Conservation (phyloP, 92 coral and sea anemone species). For the Bergia puertoricense region DNA sequence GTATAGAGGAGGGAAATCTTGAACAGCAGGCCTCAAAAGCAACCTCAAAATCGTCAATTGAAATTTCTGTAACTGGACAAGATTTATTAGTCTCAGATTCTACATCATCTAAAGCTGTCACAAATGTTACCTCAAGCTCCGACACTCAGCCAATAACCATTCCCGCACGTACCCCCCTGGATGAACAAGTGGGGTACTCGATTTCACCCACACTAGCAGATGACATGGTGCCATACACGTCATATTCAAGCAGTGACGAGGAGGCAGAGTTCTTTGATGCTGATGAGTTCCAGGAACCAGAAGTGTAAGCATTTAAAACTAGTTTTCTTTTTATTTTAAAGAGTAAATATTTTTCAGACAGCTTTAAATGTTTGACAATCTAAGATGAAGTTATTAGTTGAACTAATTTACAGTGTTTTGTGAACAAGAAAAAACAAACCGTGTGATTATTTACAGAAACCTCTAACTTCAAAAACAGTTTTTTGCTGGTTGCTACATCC, state of each 20-base stretch:
- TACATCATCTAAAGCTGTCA: conserved; percentile 30
- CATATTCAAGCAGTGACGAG: conserved; percentile 98
- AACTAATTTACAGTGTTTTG: background rate
- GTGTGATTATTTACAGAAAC: too few species aligned
- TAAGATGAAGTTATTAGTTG: background rate
- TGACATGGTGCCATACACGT: conserved; percentile 79
- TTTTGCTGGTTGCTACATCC: too few species aligned
- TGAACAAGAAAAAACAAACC: too few species aligned
- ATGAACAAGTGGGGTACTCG: conserved; percentile 66
- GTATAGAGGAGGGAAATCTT: conserved; percentile 36
- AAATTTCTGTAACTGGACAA: conserved; percentile 52
- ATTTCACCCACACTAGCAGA: conserved; percentile 71
- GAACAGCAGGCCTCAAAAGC: conserved; percentile 46
- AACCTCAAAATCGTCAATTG: conserved; percentile 73
- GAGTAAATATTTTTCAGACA: background rate
- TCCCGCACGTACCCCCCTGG: conserved; percentile 32
- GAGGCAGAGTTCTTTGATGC: conserved; percentile 99
- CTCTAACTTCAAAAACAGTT: background rate
- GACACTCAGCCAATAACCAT: conserved; percentile 9
- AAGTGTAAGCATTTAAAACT: conserved; percentile 28
- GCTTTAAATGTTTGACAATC: background rate
- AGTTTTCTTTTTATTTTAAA: background rate
- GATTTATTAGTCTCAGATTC: conserved; percentile 37
- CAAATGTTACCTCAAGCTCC: conserved; percentile 27
- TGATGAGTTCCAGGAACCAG: conserved; percentile 75